Conservation (phyloP, 2,888 invertebrate species). For the Platerodrilus igneus region DNA sequence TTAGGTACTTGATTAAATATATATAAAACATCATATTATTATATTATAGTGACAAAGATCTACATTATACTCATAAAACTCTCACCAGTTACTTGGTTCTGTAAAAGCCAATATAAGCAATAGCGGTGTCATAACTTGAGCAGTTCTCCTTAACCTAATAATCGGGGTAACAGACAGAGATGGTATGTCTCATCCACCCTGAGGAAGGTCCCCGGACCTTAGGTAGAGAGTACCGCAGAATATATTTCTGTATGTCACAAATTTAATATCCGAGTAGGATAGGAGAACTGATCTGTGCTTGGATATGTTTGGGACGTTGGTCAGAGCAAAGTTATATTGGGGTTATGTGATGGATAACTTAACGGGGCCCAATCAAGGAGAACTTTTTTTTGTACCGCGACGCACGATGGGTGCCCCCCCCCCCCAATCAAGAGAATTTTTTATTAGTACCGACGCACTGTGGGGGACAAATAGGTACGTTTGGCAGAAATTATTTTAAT, state of each 20-base stretch:
- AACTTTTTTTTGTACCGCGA: slow-evolving; percentile 36
- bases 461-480: too few species aligned
- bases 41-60: too few species aligned
- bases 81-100: too few species aligned
- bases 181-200: slow-evolving; percentile 43
- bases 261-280: slow-evolving; percentile 37
- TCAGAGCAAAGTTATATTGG: slow-evolving; percentile 43
- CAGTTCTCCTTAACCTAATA: slow-evolving; percentile 19
- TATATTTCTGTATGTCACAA: slow-evolving; percentile 42
- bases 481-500: too few species aligned
- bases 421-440: too few species aligned
- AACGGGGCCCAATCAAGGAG: slow-evolving; percentile 45
- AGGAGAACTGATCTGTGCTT: slow-evolving; percentile 34
- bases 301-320: slow-evolving; percentile 39
- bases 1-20: too few species aligned
- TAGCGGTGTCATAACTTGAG: too few species aligned
- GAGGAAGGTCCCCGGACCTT: slow-evolving; percentile 54
- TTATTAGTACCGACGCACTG: too few species aligned
- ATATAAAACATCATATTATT: too few species aligned
- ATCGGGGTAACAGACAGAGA: slow-evolving; percentile 44
- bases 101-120: too few species aligned
- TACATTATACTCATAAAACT: too few species aligned
- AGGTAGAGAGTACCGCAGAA: slow-evolving; percentile 51
- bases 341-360: slow-evolving; percentile 36
- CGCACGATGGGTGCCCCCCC: too few species aligned